These are phyloP conservation scores for Laticauda laticaudata DNA, from an alignment of 2,113 vertebrate species.

Conservation along the genomic window DNA sequence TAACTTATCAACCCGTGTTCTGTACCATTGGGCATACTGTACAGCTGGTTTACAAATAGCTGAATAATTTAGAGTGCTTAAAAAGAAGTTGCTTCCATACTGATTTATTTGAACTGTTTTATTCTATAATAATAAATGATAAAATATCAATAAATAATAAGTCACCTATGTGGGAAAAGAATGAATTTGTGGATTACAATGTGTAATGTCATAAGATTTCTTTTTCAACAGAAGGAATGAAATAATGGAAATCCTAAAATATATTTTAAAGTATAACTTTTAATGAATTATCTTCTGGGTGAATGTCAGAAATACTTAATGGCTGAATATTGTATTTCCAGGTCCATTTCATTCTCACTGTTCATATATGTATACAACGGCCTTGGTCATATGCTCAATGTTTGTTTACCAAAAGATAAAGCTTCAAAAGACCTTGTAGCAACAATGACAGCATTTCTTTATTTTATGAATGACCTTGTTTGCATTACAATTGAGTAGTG, in stretches of 20 bases:
- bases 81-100: not conserved
- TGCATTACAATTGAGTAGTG: not conserved
- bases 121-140: not conserved
- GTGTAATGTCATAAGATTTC: not conserved
- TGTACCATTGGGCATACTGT: not conserved
- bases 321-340: not conserved
- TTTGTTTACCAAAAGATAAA: slow-evolving; percentile 14
- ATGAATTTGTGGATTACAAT: not conserved
- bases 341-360: not conserved
- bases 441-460: not conserved
- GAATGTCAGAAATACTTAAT: not conserved
- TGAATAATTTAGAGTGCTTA: not conserved
- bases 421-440: slow-evolving; percentile 11
- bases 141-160: not conserved
- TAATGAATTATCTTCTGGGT: not conserved
- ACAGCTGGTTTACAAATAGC: not conserved
- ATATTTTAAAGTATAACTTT: not conserved
- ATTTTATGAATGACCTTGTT: slow-evolving; percentile 23
- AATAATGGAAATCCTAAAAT: not conserved
- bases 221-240: not conserved
- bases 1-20: not conserved
- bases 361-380: not conserved
- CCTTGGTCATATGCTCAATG: not conserved
- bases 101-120: not conserved
- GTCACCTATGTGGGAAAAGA: not conserved